Evolutionary conservation across 2,888 invertebrate genomes (phyloP).

Genomic region (Xestia rhomboidea): DNA sequence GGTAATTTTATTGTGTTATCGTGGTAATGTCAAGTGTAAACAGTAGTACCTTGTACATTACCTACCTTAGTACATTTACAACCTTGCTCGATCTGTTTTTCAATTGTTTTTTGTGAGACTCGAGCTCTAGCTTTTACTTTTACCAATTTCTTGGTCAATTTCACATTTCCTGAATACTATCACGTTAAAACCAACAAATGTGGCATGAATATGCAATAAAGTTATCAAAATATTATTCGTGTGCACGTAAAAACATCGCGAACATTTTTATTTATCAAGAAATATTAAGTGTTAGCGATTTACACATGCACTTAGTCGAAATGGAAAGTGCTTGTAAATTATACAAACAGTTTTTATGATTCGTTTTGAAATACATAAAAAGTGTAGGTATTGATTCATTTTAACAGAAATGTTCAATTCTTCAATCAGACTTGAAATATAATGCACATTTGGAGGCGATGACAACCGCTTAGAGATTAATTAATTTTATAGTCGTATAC

Average conservation of each 20-base stretch:
- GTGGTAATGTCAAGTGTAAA: conserved; percentile 44
- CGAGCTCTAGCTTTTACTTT: conserved; percentile 5
- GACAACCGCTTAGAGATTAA: conserved; percentile 19
- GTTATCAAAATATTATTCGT: not conserved
- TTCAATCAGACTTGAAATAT: conserved; percentile 43
- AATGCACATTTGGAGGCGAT: conserved; percentile 22
- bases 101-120: not conserved
- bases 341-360: conserved; percentile 19
- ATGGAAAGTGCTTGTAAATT: conserved; percentile 35
- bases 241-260: conserved; percentile 3
- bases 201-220: not conserved
- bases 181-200: not conserved
- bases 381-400: conserved; percentile 29
- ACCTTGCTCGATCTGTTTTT: conserved; percentile 8
- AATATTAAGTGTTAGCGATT: conserved; percentile 28
- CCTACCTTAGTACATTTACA: conserved; percentile 22
- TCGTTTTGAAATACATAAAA: conserved; percentile 30
- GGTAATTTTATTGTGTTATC: conserved; percentile 53
- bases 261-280: not conserved
- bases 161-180: not conserved
- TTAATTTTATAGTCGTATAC: conserved; percentile 29
- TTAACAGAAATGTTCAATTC: conserved; percentile 18
- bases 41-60: conserved; percentile 20
- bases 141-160: not conserved
- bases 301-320: conserved; percentile 23